Percentiles rank a stretch among this genome's conserved stretches.
phyloP scores from a whole-genome alignment of 2,113 vertebrate genomes.

The Ibidorhyncha struthersii region DNA sequence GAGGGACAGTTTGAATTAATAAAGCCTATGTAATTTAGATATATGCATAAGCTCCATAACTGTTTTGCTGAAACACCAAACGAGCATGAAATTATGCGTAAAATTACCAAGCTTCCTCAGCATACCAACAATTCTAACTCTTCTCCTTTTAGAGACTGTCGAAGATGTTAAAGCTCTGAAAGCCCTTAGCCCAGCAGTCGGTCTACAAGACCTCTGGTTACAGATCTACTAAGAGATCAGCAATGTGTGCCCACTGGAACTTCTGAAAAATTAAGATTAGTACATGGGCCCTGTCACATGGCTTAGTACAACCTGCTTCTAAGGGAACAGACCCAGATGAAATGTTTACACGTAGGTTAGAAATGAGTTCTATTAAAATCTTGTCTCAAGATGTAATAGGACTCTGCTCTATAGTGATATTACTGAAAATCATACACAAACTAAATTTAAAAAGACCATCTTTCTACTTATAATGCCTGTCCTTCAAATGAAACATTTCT shows the following conservation, averaged over 20 bases:
- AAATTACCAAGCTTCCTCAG: background rate
- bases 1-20: background rate
- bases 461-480: background rate
- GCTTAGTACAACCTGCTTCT: background rate
- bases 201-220: background rate
- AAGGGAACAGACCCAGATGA: background rate
- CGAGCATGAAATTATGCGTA: rapidly evolving
- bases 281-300: background rate
- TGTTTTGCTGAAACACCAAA: background rate
- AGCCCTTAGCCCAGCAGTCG: background rate
- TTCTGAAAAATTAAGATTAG: background rate
- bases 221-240: background rate
- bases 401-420: background rate
- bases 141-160: background rate
- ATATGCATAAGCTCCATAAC: background rate
- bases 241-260: background rate
- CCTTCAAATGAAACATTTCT: background rate
- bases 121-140: background rate
- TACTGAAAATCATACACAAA: background rate
- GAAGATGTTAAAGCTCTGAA: background rate
- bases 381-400: background rate
- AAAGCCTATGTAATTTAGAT: background rate
- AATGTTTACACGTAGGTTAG: background rate
- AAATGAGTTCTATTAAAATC: background rate
- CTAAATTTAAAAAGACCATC: background rate